Conservation (phyloP, 2,888 invertebrate species). For the Tanypteryx hageni region DNA sequence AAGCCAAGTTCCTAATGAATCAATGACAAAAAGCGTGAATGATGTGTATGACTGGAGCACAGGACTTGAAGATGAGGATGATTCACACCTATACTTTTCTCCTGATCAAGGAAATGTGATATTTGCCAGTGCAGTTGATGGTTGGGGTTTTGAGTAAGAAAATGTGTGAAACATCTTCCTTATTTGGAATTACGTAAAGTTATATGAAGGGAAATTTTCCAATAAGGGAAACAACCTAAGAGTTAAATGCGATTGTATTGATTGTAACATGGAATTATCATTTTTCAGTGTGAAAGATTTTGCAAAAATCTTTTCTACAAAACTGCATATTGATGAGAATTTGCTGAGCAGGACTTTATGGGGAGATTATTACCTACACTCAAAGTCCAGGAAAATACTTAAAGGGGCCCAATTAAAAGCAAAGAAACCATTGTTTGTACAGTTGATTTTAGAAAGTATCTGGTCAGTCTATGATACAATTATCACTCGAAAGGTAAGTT, state of each 20-base stretch:
- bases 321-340: constrained; percentile 85
- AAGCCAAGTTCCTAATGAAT: constrained; percentile 67
- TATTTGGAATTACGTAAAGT: too few species aligned
- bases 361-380: constrained; percentile 95
- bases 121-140: constrained; percentile 96
- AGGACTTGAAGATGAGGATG: constrained; percentile 88
- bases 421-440: constrained; percentile 95
- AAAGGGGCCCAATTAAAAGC: constrained; percentile 94
- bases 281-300: constrained; percentile 86
- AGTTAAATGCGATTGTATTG: background rate
- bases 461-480: constrained; percentile 94
- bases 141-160: constrained; percentile 88
- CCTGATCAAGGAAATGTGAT: constrained; percentile 97
- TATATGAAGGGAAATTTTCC: too few species aligned
- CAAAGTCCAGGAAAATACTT: constrained; percentile 89
- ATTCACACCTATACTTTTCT: constrained; percentile 93
- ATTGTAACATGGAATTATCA: background rate
- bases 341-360: constrained; percentile 89
- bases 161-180: too few species aligned
- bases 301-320: constrained; percentile 85
- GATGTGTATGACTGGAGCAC: constrained; percentile 84
- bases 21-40: constrained; percentile 68
- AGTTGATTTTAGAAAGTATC: constrained; percentile 92
- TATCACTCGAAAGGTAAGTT: constrained; percentile 79
- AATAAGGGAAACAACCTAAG: background rate